These are phyloP conservation scores for Melanchra persicariae DNA, from an alignment of 2,888 invertebrate genomes.

Conservation along the genomic window DNA sequence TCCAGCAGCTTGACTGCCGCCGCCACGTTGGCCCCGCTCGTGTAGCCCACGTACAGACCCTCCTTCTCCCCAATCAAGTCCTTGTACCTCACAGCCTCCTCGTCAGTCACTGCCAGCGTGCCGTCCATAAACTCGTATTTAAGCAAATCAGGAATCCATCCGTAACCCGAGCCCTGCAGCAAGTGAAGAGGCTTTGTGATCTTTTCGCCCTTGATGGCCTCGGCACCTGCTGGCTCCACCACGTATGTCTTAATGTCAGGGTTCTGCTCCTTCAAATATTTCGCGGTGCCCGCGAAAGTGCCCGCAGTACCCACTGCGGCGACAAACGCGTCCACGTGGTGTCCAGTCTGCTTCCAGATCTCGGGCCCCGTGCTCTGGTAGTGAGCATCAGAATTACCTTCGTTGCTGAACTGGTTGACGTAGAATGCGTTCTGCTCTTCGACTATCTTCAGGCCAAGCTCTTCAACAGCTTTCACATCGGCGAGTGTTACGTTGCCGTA, in stretches of 20 bases:
- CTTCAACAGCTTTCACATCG: constrained; percentile 83
- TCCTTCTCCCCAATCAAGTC: constrained; percentile 83
- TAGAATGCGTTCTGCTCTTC: constrained; percentile 82
- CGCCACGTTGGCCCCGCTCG: constrained; percentile 86
- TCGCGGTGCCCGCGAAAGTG: constrained; percentile 83
- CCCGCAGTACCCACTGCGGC: constrained; percentile 86
- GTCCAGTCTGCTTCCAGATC: constrained; percentile 87
- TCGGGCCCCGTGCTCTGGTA: constrained; percentile 86
- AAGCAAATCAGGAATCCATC: constrained; percentile 83
- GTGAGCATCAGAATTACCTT: constrained; percentile 80
- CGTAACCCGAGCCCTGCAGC: constrained; percentile 87
- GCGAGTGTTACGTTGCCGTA: constrained; percentile 86
- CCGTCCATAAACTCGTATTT: constrained; percentile 84
- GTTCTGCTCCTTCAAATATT: constrained; percentile 84
- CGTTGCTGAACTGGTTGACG: constrained; percentile 85
- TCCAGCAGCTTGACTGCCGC: constrained; percentile 84
- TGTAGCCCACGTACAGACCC: constrained; percentile 86
- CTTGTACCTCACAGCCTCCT: constrained; percentile 81
- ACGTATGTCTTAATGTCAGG: constrained; percentile 80
- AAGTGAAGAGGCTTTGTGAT: constrained; percentile 86
- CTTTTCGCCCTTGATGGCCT: constrained; percentile 83
- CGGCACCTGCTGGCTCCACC: constrained; percentile 85
- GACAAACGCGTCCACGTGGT: constrained; percentile 84
- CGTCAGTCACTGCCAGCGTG: constrained; percentile 83
- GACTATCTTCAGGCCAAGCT: constrained; percentile 77